Evolutionary conservation across 2,113 vertebrate species (phyloP), one percentile per base, ranked within the genome.

Genomic region (Tachycineta bicolor): DNA sequence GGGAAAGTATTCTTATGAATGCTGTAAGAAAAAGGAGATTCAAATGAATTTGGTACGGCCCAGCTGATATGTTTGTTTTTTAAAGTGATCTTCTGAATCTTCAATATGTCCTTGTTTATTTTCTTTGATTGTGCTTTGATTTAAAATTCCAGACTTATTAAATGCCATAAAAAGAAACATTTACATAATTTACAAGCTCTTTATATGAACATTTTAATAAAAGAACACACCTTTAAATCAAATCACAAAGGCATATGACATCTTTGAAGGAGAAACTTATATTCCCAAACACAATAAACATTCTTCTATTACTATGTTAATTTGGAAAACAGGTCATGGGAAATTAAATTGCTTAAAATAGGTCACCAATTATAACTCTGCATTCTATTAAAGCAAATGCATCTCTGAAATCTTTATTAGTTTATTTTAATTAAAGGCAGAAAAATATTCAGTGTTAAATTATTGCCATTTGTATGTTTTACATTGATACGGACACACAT

Each of bases 301-400:
- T 81, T 87, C 97, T 95, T 97, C 96, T 94, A 95, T 97, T 92
- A 97, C 95, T 94, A 89, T 93, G 96, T 97, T 97, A 97, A 98
- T 98, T 97, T 96, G 92, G 96, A 98, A 98, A 98, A 96, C 98
- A 98, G 98, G 98, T 98, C 98, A 98, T 90, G 97, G 97, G 97
- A 98, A 98, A 98, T 98, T 98, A 98, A 98, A 98, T 97, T 96
- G 97, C 97, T 98, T 97, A 98, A 98, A 98, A 98, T 98, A 98
- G 98, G 97, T 97, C 96, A 97, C 97, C 97, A 96, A 96, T 97
- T 98, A 97, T 97, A 98, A 97, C 96, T 96, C 97, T 92, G 96
- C 96, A 97, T 98, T 97, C 97, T 97, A 92, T 96, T 98, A 97
- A 97, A 97, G 93, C 67, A 92, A 96, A 96, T 95, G 83, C 95